phyloP scores from a whole-genome alignment of 2,888 invertebrate species.

The Chrysodeixis includens region DNA sequence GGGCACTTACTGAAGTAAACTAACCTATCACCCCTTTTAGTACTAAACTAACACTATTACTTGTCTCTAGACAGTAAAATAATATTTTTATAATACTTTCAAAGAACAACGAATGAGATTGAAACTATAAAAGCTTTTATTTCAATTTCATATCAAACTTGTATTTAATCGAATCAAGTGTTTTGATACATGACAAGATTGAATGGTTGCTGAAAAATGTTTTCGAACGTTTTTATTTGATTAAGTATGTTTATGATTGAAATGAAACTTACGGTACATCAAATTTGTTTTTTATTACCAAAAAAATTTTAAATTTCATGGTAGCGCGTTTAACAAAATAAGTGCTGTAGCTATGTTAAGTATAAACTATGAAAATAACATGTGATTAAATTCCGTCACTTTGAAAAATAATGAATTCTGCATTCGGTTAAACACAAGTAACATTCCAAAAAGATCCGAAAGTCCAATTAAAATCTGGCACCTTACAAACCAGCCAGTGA shows the following conservation, averaged over 20 bases:
- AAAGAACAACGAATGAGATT: not conserved
- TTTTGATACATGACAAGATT: conserved; percentile 1
- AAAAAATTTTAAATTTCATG: too few species aligned
- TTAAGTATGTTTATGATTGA: too few species aligned
- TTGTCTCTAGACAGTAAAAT: conserved; percentile 20
- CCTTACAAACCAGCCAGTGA: conserved; percentile 26
- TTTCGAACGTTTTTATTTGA: not conserved
- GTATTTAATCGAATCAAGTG: not conserved
- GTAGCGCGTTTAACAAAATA: too few species aligned
- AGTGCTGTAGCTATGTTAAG: too few species aligned
- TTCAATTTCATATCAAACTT: not conserved
- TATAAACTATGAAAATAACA: too few species aligned
- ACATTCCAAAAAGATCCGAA: conserved; percentile 29
- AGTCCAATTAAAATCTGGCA: conserved; percentile 44
- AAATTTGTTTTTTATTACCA: too few species aligned
- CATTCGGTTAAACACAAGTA: too few species aligned
- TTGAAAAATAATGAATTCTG: too few species aligned
- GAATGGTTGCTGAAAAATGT: not conserved
- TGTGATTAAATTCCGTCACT: too few species aligned
- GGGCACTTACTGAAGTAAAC: conserved; percentile 47
- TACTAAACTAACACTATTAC: conserved; percentile 24
- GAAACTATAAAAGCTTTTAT: not conserved
- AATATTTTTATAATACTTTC: conserved; percentile 5
- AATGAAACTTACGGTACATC: too few species aligned
- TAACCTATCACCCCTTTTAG: conserved; percentile 51